Conservation (phyloP, 2,888 invertebrate species). For the Cataglyphis livida region DNA sequence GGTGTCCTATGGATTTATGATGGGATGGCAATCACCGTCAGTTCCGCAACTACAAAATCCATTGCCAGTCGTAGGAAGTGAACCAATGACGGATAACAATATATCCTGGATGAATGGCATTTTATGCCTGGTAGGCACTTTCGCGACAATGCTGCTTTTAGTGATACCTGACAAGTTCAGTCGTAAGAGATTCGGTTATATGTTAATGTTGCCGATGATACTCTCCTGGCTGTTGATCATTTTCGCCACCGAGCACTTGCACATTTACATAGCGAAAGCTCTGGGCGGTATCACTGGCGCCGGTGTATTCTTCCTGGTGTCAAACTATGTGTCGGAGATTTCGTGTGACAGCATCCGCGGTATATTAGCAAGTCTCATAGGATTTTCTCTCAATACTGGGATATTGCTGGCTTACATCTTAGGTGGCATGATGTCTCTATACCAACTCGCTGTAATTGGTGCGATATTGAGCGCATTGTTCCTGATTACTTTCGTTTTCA, state of each 20-base stretch:
- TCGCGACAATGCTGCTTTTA: constrained; percentile 86
- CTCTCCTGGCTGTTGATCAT: constrained; percentile 88
- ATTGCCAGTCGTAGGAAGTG: constrained; percentile 84
- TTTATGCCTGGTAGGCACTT: constrained; percentile 87
- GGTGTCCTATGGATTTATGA: constrained; percentile 84
- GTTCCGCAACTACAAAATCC: constrained; percentile 85
- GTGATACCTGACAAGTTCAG: constrained; percentile 86
- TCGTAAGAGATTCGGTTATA: constrained; percentile 87
- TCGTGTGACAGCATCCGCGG: constrained; percentile 87
- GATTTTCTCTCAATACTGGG: constrained; percentile 86
- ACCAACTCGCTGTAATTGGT: constrained; percentile 84
- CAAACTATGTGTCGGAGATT: constrained; percentile 89
- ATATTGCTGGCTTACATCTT: constrained; percentile 83
- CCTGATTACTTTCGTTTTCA: constrained; percentile 83
- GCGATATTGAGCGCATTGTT: constrained; percentile 84
- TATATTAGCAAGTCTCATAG: constrained; percentile 86
- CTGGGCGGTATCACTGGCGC: constrained; percentile 88
- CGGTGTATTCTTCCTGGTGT: constrained; percentile 87
- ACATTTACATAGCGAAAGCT: constrained; percentile 87
- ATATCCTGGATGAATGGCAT: constrained; percentile 87
- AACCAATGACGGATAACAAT: constrained; percentile 86
- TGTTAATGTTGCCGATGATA: constrained; percentile 87
- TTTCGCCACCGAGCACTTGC: constrained; percentile 84
- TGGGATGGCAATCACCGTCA: constrained; percentile 89
- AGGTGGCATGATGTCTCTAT: constrained; percentile 86